Percentiles rank a stretch among this genome's conserved stretches.
Evolutionary conservation across 2,113 vertebrate genomes (phyloP).

Genomic region (Ornithorhynchus anatinus): DNA sequence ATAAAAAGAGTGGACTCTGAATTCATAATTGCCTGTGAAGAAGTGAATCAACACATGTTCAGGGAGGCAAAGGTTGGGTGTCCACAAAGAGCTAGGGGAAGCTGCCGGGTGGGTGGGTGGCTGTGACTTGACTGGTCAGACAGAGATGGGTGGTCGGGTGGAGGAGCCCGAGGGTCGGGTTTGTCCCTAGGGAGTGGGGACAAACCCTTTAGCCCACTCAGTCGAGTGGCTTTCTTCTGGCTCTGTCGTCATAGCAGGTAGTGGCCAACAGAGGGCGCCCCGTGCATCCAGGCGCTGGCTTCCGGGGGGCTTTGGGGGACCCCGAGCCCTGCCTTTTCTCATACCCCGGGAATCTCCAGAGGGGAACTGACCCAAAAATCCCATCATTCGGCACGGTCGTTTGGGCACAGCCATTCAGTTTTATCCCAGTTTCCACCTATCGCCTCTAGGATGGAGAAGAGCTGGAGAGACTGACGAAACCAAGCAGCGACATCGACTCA

Average conservation of each 20-base stretch:
- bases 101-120: neutral
- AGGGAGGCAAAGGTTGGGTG: too few relatives aligned
- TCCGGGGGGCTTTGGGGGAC: neutral
- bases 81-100: too few relatives aligned
- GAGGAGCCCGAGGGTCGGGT: neutral
- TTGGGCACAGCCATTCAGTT: neutral
- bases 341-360: neutral
- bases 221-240: neutral
- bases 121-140: neutral
- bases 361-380: neutral
- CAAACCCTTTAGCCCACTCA: neutral
- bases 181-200: neutral
- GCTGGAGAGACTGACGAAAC: slow-evolving; percentile 86
- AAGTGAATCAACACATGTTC: too few relatives aligned
- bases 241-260: neutral
- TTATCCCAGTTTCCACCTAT: slow-evolving; percentile 8
- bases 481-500: slow-evolving; percentile 85
- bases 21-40: too few relatives aligned
- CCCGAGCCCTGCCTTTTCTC: neutral
- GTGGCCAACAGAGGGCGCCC: slow-evolving; percentile 56
- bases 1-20: too few relatives aligned
- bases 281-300: neutral
- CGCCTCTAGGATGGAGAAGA: slow-evolving; percentile 92
- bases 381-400: neutral
- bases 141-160: neutral